phyloP scores from a whole-genome alignment of 2,888 invertebrate species.

The Cataglyphis rosenhaueri region DNA sequence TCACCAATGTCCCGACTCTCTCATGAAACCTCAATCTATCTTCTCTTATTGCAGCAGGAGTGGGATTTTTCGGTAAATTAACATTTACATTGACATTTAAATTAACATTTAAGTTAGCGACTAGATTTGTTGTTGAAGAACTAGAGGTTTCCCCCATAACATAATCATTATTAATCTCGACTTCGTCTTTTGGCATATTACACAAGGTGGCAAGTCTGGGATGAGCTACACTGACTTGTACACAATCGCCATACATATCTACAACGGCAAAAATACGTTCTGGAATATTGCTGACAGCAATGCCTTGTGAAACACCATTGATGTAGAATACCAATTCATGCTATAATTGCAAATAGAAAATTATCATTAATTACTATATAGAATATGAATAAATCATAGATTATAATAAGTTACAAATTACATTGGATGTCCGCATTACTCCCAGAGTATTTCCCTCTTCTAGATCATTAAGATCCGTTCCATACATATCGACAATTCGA shows the following conservation, averaged over 20 bases:
- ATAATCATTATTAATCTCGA: slow-evolving; percentile 82
- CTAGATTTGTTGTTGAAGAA: slow-evolving; percentile 83
- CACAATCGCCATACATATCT: slow-evolving; percentile 94
- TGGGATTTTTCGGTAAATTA: slow-evolving; percentile 83
- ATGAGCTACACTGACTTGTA: slow-evolving; percentile 89
- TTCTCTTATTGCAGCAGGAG: slow-evolving; percentile 81
- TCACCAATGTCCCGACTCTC: slow-evolving; percentile 94
- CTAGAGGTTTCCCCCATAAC: slow-evolving; percentile 79
- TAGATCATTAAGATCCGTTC: slow-evolving; percentile 93
- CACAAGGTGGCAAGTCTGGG: slow-evolving; percentile 77
- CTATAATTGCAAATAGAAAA: slow-evolving; percentile 83
- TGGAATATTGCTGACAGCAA: slow-evolving; percentile 93
- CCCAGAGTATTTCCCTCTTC: slow-evolving; percentile 94
- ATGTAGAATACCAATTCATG: slow-evolving; percentile 95
- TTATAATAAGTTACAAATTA: slow-evolving; percentile 77
- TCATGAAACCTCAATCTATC: slow-evolving; percentile 94
- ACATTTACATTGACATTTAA: slow-evolving; percentile 84
- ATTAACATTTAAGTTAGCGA: slow-evolving; percentile 84
- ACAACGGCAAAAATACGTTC: slow-evolving; percentile 91
- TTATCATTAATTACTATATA: background rate
- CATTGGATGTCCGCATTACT: slow-evolving; percentile 92
- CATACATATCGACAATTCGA: slow-evolving; percentile 93
- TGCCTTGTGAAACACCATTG: slow-evolving; percentile 95
- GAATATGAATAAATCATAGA: background rate
- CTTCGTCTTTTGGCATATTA: slow-evolving; percentile 76